Evolutionary conservation across 23 tunicate genomes (phyloP).

Genomic region (Halocynthia roretzi): DNA sequence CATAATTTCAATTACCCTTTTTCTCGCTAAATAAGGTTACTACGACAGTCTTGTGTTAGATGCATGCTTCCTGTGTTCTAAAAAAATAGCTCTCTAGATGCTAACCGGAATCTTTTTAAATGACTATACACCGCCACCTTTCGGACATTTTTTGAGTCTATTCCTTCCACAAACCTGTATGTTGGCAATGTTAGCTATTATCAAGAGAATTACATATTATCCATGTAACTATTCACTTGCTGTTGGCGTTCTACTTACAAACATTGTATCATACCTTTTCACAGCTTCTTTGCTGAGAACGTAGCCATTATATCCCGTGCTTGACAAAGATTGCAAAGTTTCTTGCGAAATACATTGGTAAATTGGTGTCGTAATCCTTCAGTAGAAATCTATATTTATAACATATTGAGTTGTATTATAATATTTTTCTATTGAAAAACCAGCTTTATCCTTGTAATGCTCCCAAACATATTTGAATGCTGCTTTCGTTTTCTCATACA

Average conservation of each 20-base stretch:
- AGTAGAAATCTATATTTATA: constrained; percentile 28
- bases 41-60: no score
- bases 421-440: neutral
- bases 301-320: constrained; percentile 68
- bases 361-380: constrained; percentile 41
- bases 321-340: constrained; percentile 25
- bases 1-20: no score
- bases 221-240: no score
- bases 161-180: constrained; percentile 24
- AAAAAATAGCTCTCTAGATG: no score
- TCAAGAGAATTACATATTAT: neutral
- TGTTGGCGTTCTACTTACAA: no score
- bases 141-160: constrained; percentile 23
- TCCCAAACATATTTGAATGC: constrained; percentile 53
- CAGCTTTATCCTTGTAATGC: constrained; percentile 54
- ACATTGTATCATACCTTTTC: constrained; percentile 11
- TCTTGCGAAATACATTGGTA: constrained; percentile 51
- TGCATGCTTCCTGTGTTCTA: no score
- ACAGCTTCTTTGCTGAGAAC: constrained; percentile 57
- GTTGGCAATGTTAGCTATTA: neutral
- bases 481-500: constrained; percentile 50
- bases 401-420: no score
- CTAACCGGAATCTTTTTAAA: no score
- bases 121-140: constrained; percentile 6
- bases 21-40: no score